Conservation (phyloP, 2,888 invertebrate species). For the Amiota communis region DNA sequence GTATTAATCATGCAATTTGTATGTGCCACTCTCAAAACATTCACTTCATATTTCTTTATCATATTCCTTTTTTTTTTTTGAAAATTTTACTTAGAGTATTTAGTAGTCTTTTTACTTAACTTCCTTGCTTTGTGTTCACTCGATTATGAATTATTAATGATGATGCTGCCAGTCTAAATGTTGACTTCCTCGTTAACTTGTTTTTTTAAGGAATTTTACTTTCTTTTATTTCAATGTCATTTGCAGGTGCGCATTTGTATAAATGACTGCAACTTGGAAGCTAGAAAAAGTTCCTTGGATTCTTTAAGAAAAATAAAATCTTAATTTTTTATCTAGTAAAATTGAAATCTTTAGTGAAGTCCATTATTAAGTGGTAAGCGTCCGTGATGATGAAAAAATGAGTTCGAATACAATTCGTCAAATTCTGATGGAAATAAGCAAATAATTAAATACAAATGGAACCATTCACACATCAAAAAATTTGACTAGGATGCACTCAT, state of each 20-base stretch:
- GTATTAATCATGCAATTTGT: constrained; percentile 58
- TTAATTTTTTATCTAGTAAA: too few relatives aligned
- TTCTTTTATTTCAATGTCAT: constrained; percentile 26
- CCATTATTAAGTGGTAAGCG: too few relatives aligned
- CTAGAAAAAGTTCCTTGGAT: not conserved
- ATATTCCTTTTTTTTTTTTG: not conserved
- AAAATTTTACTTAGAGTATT: not conserved
- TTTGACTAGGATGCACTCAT: too few relatives aligned
- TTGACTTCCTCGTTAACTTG: constrained; percentile 11
- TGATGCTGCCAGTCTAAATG: constrained; percentile 15
- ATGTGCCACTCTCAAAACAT: constrained; percentile 32
- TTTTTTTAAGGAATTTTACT: not conserved
- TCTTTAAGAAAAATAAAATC: too few relatives aligned
- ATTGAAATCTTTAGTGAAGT: too few relatives aligned
- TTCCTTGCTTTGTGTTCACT: constrained; percentile 38
- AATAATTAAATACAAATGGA: too few relatives aligned
- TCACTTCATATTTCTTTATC: constrained; percentile 22
- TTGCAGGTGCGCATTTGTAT: not conserved
- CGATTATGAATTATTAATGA: constrained; percentile 64
- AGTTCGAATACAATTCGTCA: too few relatives aligned
- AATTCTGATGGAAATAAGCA: too few relatives aligned
- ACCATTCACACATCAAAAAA: too few relatives aligned
- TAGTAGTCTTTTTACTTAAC: constrained; percentile 6
- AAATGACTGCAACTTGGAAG: not conserved
- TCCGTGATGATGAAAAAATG: too few relatives aligned